phyloP scores from a whole-genome alignment of 2,888 invertebrate genomes.

The Pammene aurita region DNA sequence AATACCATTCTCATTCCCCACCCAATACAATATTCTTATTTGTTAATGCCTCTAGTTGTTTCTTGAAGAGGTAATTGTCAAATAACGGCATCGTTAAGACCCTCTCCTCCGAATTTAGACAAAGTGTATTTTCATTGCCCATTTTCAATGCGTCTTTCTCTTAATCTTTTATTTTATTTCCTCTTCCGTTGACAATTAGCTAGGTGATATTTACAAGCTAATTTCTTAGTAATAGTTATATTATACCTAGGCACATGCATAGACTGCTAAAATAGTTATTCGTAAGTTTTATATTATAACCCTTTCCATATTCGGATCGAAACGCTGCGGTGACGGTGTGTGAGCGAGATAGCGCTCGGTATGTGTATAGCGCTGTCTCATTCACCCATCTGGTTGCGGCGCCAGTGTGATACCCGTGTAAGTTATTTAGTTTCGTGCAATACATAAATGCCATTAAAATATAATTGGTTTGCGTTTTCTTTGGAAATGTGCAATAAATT shows the following conservation, averaged over 20 bases:
- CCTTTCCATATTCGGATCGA: no score
- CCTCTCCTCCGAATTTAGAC: not conserved
- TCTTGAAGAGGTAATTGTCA: conserved; percentile 5
- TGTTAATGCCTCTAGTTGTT: not conserved
- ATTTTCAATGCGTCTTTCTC: no score
- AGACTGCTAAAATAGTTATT: no score
- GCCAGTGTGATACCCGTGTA: no score
- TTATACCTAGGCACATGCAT: no score
- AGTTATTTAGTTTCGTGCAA: not conserved
- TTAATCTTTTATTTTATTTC: conserved; percentile 4
- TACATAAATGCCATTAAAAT: not conserved
- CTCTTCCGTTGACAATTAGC: not conserved
- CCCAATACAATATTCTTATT: not conserved
- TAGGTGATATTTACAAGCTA: not conserved
- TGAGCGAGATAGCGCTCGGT: no score
- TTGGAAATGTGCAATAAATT: conserved; percentile 2
- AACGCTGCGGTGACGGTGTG: no score
- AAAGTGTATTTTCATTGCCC: conserved; percentile 11
- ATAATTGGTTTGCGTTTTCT: not conserved
- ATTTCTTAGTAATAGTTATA: not conserved
- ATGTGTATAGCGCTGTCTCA: no score
- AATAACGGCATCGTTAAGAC: conserved; percentile 11
- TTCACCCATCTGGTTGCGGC: no score
- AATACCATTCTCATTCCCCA: not conserved
- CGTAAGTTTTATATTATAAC: no score